Base-by-base conservation (phyloP, 2,888 invertebrate species). In the Zaprionus obscuricornis region DNA sequence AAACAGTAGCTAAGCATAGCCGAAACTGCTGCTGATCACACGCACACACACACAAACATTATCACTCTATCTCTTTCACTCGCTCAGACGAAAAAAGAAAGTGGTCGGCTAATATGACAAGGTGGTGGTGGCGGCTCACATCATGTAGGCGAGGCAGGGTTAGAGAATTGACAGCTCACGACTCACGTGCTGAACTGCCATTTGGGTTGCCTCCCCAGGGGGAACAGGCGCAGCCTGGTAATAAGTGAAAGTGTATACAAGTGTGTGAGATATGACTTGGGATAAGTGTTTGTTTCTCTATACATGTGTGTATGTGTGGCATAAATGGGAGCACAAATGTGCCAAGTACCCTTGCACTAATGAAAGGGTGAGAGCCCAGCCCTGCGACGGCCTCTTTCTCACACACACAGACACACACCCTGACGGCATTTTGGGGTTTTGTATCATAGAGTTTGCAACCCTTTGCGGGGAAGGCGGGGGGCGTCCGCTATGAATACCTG, bases 171-270 rank as follows among this genome's bases (percentile, higher is more conserved):
- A 31, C 42, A 47, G 36, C 24, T 46, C 34, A 33, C 47, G 26
- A 40, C 46, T 76, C 57, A 76, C 83, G 76, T 78, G 83, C 57
- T 57, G 58, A 58, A 47, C 56, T 39, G 66, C 65, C 75, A 83
- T 83, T 83, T 66, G 76, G 72, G 68, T 45, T 50, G 50, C 54
- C 51, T 75, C 66, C 83, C 78, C 36, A 22, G 76, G 63, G 76
- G 36, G 22, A 36, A 26, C 42, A 39, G 6, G 43, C 26, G 18
- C 37, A 49, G 43, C 40, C 40, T 39, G 43, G 62, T 58, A 74
- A 82, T 77, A 82, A 82, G 82, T 65, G 74, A 77, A 77, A 82
- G 78, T 75, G 72, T 64, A 14, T 22, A 46, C 8, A 40, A 55
- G 47, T 51, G 47, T 47, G 55, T 56, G 51, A 55, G 63, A 64